Base-by-base conservation (phyloP, 30 jellyfish, hydroid and myxozoan species). In the Catostylus mosaicus region DNA sequence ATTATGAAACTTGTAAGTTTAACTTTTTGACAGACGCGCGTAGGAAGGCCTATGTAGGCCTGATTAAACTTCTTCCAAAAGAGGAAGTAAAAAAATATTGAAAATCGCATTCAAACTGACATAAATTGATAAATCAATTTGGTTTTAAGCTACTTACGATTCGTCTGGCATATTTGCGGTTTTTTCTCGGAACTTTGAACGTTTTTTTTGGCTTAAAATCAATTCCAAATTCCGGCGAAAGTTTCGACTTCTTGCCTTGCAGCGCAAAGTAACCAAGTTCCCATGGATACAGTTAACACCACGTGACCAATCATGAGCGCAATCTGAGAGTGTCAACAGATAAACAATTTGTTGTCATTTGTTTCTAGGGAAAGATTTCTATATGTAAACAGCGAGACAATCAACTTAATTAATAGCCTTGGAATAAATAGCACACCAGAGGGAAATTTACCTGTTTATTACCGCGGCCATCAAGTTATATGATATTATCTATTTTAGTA, bases 91-190 rank as follows among this genome's bases (percentile, higher is more conserved):
- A 30, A 34, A 11, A 47, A 43, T 16, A 23, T 16, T n/a, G 43
- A 59, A 59, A 59, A n/a, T n/a, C 3, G 10, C 71, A 35, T 18
- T 18, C 19, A 27, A 59, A 7, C 38, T 59, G 7, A 23, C 20
- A 38, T 59, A 35, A 36, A 27, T 66, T 18, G 12, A 19, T 48
- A 11, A 40, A 23, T 34, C 20, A 50, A 12, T 48, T 34, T 6
- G 22, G 4, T 11, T 8, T 38, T 8, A 30, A n/a, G 57, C 7
- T 70, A 80, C 97, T 78, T 34, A 88, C 97, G 97, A 69, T 75
- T 88, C 97, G 89, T 88, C 97, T 72, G 97, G 97, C 97, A 88
- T 88, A 67, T 27, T 80, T 65, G 52, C 50, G 34, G 50, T 30
- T 66, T 68, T 50, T 23, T 0, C 47, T 12, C 31, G 7, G 60